phyloP scores from a whole-genome alignment of 1,140 invertebrate species.

The Euwallacea fornicatus region DNA sequence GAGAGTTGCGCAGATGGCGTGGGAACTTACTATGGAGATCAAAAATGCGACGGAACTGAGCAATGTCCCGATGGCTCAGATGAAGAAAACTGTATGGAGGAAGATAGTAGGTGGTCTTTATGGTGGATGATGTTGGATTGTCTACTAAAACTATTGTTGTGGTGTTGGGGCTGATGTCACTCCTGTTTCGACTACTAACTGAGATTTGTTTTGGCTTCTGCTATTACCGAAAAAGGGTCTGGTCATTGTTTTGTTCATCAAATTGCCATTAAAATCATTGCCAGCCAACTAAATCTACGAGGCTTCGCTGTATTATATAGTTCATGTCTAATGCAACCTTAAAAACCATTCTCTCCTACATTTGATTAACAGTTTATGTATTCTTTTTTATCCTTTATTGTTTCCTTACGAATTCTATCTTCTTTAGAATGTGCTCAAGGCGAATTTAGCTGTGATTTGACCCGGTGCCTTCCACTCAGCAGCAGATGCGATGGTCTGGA shows the following conservation, averaged over 20 bases:
- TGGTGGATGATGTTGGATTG: background rate
- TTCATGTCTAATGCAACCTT: too few species aligned
- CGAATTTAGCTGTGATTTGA: slow-evolving; percentile 61
- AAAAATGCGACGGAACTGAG: slow-evolving; percentile 58
- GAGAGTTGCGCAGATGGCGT: slow-evolving; percentile 54
- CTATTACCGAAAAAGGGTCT: too few species aligned
- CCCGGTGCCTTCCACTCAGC: slow-evolving; percentile 62
- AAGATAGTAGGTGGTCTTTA: slow-evolving; percentile 18
- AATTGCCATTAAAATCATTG: too few species aligned
- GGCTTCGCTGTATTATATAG: too few species aligned
- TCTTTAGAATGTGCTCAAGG: slow-evolving; percentile 59
- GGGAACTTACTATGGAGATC: slow-evolving; percentile 56
- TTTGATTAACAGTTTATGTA: too few species aligned
- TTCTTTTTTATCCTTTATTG: background rate
- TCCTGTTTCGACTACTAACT: too few species aligned
- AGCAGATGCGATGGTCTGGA: slow-evolving; percentile 65
- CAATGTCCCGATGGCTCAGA: slow-evolving; percentile 64
- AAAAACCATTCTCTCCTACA: too few species aligned
- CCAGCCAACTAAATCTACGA: too few species aligned
- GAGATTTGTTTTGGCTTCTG: too few species aligned
- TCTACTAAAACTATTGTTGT: background rate
- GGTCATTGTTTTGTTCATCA: too few species aligned
- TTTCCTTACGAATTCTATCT: slow-evolving; percentile 4
- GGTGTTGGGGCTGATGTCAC: background rate
- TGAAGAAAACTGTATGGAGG: slow-evolving; percentile 56